Evolutionary conservation across 2,888 invertebrate genomes (phyloP).

Genomic region (Ectemnius cavifrons): DNA sequence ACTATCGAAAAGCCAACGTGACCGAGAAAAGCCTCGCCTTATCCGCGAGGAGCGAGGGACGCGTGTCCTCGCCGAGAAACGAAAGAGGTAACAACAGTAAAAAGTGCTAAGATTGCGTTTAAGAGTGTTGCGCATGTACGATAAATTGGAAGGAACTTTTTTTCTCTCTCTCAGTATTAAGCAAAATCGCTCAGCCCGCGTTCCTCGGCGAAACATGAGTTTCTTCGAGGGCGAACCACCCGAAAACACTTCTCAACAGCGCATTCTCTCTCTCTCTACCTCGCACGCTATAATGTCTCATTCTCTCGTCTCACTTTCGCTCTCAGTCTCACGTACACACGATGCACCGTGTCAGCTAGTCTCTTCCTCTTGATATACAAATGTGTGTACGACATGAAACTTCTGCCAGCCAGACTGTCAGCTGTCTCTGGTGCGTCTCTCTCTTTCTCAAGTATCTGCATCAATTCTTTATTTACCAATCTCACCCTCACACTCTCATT

Average conservation of each 20-base stretch:
- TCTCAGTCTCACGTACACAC: constrained; percentile 40
- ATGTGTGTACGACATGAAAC: constrained; percentile 59
- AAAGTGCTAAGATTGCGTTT: constrained; percentile 6
- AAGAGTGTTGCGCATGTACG: constrained; percentile 15
- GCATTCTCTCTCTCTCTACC: constrained; percentile 15
- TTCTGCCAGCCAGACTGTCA: constrained; percentile 51
- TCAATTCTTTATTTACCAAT: constrained; percentile 33
- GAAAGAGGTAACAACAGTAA: not conserved
- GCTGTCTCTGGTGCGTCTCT: constrained; percentile 41
- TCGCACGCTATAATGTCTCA: not conserved
- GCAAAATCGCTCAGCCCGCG: constrained; percentile 25
- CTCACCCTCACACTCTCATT: constrained; percentile 13
- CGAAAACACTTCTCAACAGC: constrained; percentile 4
- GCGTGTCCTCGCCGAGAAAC: not conserved
- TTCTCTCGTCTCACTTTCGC: constrained; percentile 18
- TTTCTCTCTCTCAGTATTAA: constrained; percentile 17
- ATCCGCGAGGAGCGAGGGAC: not conserved
- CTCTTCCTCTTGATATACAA: constrained; percentile 51
- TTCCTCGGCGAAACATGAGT: constrained; percentile 50
- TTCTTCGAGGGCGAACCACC: constrained; percentile 44
- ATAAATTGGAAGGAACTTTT: constrained; percentile 35
- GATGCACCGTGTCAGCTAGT: constrained; percentile 56
- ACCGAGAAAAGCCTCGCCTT: not conserved
- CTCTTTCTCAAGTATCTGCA: constrained; percentile 29
- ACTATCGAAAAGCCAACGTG: not conserved